These are phyloP conservation scores for Buceros bicornis DNA, from an alignment of 2,797 vertebrate genomes.

Conservation along the genomic window DNA sequence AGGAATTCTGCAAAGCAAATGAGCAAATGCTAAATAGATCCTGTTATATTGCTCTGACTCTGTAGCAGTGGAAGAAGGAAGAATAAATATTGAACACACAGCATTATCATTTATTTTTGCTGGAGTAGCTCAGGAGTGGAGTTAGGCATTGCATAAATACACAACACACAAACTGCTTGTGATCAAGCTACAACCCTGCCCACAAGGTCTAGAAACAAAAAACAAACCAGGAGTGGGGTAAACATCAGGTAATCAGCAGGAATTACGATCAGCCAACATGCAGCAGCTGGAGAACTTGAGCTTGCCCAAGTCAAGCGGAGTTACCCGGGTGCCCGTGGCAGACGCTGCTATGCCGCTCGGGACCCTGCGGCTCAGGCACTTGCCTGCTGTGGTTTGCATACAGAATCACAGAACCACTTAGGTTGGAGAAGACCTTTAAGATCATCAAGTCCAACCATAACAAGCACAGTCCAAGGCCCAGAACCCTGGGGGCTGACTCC, in stretches of 20 bases:
- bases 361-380: neutral
- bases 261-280: neutral
- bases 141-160: neutral
- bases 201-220: neutral
- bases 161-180: neutral
- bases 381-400: neutral
- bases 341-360: rapidly evolving
- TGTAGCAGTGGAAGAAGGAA: neutral
- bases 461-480: neutral
- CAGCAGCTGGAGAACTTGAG: neutral
- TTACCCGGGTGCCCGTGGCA: neutral
- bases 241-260: neutral
- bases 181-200: neutral
- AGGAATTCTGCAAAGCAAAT: constrained; percentile 9
- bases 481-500: neutral
- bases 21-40: neutral
- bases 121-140: neutral
- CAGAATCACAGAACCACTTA: neutral
- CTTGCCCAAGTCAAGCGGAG: neutral
- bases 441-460: neutral
- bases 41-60: neutral
- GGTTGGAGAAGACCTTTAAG: neutral
- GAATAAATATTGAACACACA: constrained; percentile 25
- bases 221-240: neutral
- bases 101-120: neutral